Evolutionary conservation across 1,140 invertebrate genomes (phyloP).

Genomic region (Caenorhabditis inopinata): DNA sequence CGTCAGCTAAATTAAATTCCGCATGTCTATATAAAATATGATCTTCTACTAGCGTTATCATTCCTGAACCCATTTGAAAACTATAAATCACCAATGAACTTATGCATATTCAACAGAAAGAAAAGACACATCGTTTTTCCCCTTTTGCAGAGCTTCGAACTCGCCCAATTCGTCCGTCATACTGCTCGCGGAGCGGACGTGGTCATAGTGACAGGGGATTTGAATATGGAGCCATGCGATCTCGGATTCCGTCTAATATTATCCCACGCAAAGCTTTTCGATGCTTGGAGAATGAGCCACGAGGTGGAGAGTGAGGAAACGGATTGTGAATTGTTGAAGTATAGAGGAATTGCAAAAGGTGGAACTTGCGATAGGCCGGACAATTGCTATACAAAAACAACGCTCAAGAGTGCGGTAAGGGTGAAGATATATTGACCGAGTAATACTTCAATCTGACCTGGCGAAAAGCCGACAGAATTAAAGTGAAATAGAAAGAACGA

Average conservation of each 20-base stretch:
- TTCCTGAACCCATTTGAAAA: too few species aligned
- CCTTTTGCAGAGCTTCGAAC: conserved; percentile 83
- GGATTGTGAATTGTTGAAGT: not conserved
- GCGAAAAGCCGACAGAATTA: too few species aligned
- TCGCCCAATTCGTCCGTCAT: conserved; percentile 84
- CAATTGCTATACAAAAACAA: conserved; percentile 78
- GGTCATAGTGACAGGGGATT: conserved; percentile 83
- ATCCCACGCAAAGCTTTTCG: conserved; percentile 32
- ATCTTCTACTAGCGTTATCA: too few species aligned
- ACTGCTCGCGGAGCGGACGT: conserved; percentile 79
- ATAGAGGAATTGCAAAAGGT: conserved; percentile 52
- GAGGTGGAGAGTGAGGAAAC: conserved; percentile 6
- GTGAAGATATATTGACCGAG: too few species aligned
- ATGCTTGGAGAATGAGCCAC: conserved; percentile 42
- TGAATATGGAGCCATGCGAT: conserved; percentile 84
- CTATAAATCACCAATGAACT: too few species aligned
- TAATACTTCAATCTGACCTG: too few species aligned
- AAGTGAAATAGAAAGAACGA: too few species aligned
- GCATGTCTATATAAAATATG: too few species aligned
- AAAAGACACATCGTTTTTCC: too few species aligned
- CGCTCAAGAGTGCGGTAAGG: not conserved
- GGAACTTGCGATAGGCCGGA: conserved; percentile 79
- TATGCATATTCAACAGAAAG: too few species aligned
- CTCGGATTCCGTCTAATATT: conserved; percentile 73
- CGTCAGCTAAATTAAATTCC: too few species aligned